Conservation (phyloP, 2,888 invertebrate genomes). For the Mesorhabditis sp. region DNA sequence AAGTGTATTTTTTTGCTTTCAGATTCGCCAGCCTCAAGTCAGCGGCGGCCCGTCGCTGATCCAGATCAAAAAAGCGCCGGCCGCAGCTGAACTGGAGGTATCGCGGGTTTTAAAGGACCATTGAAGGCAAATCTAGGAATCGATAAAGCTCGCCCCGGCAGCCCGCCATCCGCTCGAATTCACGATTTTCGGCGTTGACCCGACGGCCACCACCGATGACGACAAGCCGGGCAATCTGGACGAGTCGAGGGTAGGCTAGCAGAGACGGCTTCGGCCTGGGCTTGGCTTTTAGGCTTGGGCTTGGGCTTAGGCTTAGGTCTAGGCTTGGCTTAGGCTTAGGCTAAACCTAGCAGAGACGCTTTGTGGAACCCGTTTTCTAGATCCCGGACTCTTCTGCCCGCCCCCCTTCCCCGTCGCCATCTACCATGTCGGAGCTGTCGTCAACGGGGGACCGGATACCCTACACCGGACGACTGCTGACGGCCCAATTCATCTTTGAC, state of each 20-base stretch:
- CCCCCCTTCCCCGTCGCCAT: slow-evolving; percentile 19
- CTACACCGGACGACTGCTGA: slow-evolving; percentile 52
- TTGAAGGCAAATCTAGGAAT: too few relatives aligned
- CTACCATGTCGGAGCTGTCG: slow-evolving; percentile 16
- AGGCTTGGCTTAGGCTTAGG: too few relatives aligned
- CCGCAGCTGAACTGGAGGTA: slow-evolving; percentile 10
- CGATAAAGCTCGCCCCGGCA: slow-evolving; percentile 24
- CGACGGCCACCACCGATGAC: slow-evolving; percentile 48
- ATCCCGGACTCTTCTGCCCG: not conserved
- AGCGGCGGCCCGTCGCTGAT: slow-evolving; percentile 49
- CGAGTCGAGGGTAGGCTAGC: not conserved
- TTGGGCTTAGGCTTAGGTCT: too few relatives aligned
- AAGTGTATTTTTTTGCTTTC: slow-evolving; percentile 7
- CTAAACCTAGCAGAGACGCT: slow-evolving; percentile 6
- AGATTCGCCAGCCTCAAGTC: slow-evolving; percentile 13
- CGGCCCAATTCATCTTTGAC: slow-evolving; percentile 44
- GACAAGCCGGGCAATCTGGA: slow-evolving; percentile 14
- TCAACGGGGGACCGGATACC: slow-evolving; percentile 52
- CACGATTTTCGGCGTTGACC: slow-evolving; percentile 55
- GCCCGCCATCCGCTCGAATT: slow-evolving; percentile 39
- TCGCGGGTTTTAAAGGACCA: too few relatives aligned
- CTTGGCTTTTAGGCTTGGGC: too few relatives aligned
- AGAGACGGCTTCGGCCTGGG: too few relatives aligned
- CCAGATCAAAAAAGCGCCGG: slow-evolving; percentile 21
- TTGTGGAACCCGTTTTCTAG: not conserved